Percentiles rank a stretch among this genome's conserved stretches.
phyloP scores from a whole-genome alignment of 2,888 invertebrate genomes.

The Morpho helenor region DNA sequence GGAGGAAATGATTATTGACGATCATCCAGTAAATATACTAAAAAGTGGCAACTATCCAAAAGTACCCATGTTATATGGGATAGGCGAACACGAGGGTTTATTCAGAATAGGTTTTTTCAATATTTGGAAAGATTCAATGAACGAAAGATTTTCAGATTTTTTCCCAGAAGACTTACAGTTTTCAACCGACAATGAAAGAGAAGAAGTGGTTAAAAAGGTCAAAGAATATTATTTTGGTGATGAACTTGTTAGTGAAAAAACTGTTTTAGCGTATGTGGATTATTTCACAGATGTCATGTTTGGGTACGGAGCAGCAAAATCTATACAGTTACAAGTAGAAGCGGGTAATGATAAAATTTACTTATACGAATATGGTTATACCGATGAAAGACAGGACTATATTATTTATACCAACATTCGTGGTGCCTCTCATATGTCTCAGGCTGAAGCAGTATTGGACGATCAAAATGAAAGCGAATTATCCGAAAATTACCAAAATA shows the following conservation, averaged over 20 bases:
- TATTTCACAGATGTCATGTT: slow-evolving; percentile 54
- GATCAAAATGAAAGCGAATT: slow-evolving; percentile 24
- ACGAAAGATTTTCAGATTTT: slow-evolving; percentile 45
- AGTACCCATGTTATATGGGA: slow-evolving; percentile 44
- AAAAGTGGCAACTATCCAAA: slow-evolving; percentile 37
- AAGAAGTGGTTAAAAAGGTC: slow-evolving; percentile 34
- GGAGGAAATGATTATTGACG: slow-evolving; percentile 38
- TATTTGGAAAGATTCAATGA: slow-evolving; percentile 41
- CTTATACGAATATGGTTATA: slow-evolving; percentile 47
- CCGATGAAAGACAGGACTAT: slow-evolving; percentile 31
- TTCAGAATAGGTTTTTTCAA: slow-evolving; percentile 31
- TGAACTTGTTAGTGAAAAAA: slow-evolving; percentile 32
- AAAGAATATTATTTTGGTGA: slow-evolving; percentile 42
- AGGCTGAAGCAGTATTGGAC: slow-evolving; percentile 32
- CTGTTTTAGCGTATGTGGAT: slow-evolving; percentile 39
- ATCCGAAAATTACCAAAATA: slow-evolving; percentile 25
- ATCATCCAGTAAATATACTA: slow-evolving; percentile 40
- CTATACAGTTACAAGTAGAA: slow-evolving; percentile 36
- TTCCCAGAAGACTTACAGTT: slow-evolving; percentile 47
- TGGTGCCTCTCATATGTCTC: slow-evolving; percentile 27
- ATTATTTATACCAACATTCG: slow-evolving; percentile 34
- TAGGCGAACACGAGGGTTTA: slow-evolving; percentile 43
- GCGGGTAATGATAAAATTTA: slow-evolving; percentile 44
- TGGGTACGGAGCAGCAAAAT: slow-evolving; percentile 33
- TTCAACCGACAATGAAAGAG: slow-evolving; percentile 35